phyloP scores from a whole-genome alignment of 2,888 invertebrate genomes.

The Cryptus armator region DNA sequence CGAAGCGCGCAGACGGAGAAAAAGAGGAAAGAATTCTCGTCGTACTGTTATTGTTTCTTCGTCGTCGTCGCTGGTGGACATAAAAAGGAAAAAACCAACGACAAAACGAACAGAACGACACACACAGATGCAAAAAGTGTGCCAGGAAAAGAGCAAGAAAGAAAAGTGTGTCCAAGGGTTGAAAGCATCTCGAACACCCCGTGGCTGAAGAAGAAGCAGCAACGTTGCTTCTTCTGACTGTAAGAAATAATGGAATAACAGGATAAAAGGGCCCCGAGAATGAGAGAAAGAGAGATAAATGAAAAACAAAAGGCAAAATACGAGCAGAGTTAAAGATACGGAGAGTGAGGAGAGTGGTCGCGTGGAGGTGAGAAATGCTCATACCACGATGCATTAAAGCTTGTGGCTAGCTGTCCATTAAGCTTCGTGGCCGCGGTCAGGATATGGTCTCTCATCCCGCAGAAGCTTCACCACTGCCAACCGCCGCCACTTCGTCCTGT shows the following conservation, averaged over 20 bases:
- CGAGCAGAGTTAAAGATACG: not conserved
- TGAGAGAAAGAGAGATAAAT: constrained; percentile 18
- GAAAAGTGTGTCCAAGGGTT: constrained; percentile 6
- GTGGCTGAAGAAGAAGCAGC: constrained; percentile 6
- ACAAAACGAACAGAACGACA: constrained; percentile 41
- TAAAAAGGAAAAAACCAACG: constrained; percentile 33
- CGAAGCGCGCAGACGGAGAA: constrained; percentile 21
- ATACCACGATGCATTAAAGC: constrained; percentile 73
- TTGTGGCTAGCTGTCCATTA: constrained; percentile 74
- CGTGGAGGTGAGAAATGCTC: constrained; percentile 23
- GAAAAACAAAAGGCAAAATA: constrained; percentile 25
- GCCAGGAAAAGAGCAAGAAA: constrained; percentile 26
- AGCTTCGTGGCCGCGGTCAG: constrained; percentile 67
- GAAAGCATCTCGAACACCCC: constrained; percentile 28
- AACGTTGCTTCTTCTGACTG: constrained; percentile 28
- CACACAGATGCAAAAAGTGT: constrained; percentile 29
- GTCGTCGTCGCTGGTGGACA: constrained; percentile 52
- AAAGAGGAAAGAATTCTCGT: constrained; percentile 19
- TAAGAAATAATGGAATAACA: constrained; percentile 69
- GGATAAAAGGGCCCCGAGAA: constrained; percentile 40
- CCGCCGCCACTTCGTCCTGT: constrained; percentile 60
- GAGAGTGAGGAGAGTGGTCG: constrained; percentile 14
- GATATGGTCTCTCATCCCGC: constrained; percentile 65
- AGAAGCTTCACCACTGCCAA: constrained; percentile 59
- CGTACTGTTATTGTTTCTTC: constrained; percentile 71